These are phyloP conservation scores for Gonocerus acuteangulatus DNA, from an alignment of 2,888 invertebrate species.

Conservation along the genomic window DNA sequence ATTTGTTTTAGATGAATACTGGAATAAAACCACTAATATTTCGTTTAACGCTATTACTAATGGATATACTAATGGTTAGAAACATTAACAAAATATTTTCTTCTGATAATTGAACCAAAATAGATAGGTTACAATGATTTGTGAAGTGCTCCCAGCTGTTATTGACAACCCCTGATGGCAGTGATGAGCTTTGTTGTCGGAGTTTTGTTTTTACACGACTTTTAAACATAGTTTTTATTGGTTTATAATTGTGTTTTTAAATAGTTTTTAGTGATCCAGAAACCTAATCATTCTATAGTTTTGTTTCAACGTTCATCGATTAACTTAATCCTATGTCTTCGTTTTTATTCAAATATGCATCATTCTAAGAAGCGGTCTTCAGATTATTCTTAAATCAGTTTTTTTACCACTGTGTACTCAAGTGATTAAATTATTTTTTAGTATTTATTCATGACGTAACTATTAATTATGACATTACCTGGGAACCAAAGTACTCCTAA, in stretches of 20 bases:
- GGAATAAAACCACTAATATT: too few relatives aligned
- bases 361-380: too few relatives aligned
- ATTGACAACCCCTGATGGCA: constrained; percentile 12
- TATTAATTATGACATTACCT: constrained; percentile 29
- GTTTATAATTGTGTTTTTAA: background rate
- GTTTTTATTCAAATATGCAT: too few relatives aligned
- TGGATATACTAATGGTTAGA: too few relatives aligned
- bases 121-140: background rate
- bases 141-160: constrained; percentile 9
- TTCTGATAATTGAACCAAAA: background rate
- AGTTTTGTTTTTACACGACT: background rate
- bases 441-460: too few relatives aligned
- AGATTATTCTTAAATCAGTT: too few relatives aligned
- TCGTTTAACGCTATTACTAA: too few relatives aligned
- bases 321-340: too few relatives aligned
- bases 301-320: too few relatives aligned
- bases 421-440: background rate
- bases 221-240: background rate
- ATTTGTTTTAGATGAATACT: too few relatives aligned
- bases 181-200: constrained; percentile 7
- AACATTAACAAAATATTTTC: too few relatives aligned
- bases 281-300: too few relatives aligned
- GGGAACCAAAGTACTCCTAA: constrained; percentile 29
- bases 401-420: background rate
- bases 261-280: background rate